A percentile compares a stretch with the other conserved stretches of the same genome.
Evolutionary conservation across 2,797 vertebrate genomes (phyloP).

Genomic region (Kryptopterus vitreolus): DNA sequence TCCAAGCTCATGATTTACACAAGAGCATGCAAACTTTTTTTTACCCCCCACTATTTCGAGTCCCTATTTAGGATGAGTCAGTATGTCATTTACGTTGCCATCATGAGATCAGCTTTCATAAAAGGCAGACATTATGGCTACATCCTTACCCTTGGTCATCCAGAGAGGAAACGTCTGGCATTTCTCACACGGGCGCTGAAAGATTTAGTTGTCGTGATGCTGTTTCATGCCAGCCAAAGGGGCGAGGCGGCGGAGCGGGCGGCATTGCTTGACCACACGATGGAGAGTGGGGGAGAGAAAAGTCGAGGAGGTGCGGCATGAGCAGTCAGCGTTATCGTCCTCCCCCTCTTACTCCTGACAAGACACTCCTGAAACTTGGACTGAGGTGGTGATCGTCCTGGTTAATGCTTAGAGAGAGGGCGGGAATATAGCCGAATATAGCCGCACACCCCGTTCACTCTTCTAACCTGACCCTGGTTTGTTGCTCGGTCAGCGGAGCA

Average conservation of each 20-base stretch:
- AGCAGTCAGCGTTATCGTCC: slow-evolving; percentile 51
- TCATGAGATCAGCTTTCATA: not conserved
- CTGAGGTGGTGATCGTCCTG: slow-evolving; percentile 72
- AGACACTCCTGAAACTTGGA: slow-evolving; percentile 66
- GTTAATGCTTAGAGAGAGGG: slow-evolving; percentile 46
- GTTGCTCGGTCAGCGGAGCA: slow-evolving; percentile 48
- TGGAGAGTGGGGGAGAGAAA: slow-evolving; percentile 20
- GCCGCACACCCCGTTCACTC: slow-evolving; percentile 43
- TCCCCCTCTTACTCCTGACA: slow-evolving; percentile 57
- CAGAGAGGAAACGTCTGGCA: slow-evolving; percentile 2
- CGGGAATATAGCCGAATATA: slow-evolving; percentile 31
- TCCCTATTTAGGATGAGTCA: not conserved
- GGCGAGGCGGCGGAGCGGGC: slow-evolving; percentile 30
- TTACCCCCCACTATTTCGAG: not conserved
- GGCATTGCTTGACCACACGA: slow-evolving; percentile 17
- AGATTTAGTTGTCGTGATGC: slow-evolving; percentile 44
- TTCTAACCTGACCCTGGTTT: slow-evolving; percentile 49
- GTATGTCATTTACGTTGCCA: not conserved
- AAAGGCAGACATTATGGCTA: slow-evolving; percentile 11
- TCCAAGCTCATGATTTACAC: not conserved
- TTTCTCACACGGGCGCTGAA: slow-evolving; percentile 10
- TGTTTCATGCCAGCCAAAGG: slow-evolving; percentile 56
- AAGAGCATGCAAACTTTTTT: not conserved
- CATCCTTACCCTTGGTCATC: not conserved
- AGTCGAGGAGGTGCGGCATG: slow-evolving; percentile 45